A percentile compares a stretch with the other conserved stretches of the same genome.
phyloP scores from a whole-genome alignment of 23 tunicate genomes.

The Halocynthia aurantium region DNA sequence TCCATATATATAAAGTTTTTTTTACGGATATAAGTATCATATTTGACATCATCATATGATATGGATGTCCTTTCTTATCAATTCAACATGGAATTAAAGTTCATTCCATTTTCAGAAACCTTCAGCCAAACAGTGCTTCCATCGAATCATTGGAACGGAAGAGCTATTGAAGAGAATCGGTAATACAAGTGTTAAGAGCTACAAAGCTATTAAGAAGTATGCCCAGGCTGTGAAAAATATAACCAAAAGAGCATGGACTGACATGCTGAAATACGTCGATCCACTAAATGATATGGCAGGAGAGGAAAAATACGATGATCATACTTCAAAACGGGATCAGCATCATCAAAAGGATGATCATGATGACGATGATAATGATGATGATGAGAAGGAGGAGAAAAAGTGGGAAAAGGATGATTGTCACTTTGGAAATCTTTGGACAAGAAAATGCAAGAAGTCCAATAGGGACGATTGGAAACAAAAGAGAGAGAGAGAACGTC shows the following conservation, averaged over 20 bases:
- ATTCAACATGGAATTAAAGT: background rate
- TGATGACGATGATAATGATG: background rate
- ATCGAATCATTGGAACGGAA: background rate
- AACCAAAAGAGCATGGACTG: conserved; percentile 14
- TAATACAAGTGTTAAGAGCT: background rate
- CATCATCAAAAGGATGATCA: background rate
- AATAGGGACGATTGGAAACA: background rate
- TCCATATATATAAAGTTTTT: too few species aligned
- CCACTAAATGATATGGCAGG: background rate
- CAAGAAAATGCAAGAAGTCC: background rate
- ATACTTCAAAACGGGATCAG: background rate
- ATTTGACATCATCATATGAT: background rate
- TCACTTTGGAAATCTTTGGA: background rate
- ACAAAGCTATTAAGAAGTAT: conserved; percentile 3
- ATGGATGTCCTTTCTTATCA: background rate
- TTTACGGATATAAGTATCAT: too few species aligned
- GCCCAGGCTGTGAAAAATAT: conserved; percentile 4
- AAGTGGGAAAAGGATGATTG: background rate
- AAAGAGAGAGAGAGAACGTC: background rate
- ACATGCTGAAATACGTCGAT: background rate
- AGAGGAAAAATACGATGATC: background rate
- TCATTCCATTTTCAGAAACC: conserved; percentile 16
- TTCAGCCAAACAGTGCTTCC: background rate
- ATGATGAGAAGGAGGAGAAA: background rate
- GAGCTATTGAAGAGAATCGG: background rate